Evolutionary conservation across 2,888 invertebrate species (phyloP).

Genomic region (Zygothrica quintamaculata): DNA sequence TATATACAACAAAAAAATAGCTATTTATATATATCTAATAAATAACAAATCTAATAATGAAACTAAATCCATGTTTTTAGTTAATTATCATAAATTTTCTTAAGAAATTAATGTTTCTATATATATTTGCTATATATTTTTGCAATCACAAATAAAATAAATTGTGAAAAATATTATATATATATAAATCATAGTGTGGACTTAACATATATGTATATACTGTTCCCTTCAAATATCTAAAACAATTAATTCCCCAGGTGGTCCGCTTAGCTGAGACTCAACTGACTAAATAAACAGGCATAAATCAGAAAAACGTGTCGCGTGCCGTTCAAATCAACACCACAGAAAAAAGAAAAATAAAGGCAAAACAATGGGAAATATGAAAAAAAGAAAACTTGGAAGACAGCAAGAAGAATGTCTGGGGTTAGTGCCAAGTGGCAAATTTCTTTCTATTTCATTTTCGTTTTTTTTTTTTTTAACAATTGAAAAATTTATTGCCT

Average conservation of each 20-base stretch:
- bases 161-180: slow-evolving; percentile 8
- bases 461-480: too few species aligned
- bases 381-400: not conserved
- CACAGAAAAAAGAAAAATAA: slow-evolving; percentile 18
- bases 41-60: too few species aligned
- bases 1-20: slow-evolving; percentile 5
- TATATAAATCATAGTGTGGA: not conserved
- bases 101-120: too few species aligned
- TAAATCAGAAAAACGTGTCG: slow-evolving; percentile 68
- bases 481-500: slow-evolving; percentile 58
- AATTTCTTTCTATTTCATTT: slow-evolving; percentile 24
- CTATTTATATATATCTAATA: too few species aligned
- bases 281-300: slow-evolving; percentile 49
- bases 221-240: not conserved
- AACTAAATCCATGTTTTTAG: too few species aligned
- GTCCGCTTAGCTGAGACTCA: slow-evolving; percentile 23
- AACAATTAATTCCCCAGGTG: not conserved
- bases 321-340: slow-evolving; percentile 55
- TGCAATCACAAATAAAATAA: slow-evolving; percentile 39
- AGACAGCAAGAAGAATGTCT: slow-evolving; percentile 15
- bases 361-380: slow-evolving; percentile 20
- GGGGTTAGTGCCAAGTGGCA: slow-evolving; percentile 54
- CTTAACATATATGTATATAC: not conserved
- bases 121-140: slow-evolving; percentile 4
- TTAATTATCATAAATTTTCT: not conserved